phyloP scores from a whole-genome alignment of 2,888 invertebrate species.

The Rhamphomyia laevipes region DNA sequence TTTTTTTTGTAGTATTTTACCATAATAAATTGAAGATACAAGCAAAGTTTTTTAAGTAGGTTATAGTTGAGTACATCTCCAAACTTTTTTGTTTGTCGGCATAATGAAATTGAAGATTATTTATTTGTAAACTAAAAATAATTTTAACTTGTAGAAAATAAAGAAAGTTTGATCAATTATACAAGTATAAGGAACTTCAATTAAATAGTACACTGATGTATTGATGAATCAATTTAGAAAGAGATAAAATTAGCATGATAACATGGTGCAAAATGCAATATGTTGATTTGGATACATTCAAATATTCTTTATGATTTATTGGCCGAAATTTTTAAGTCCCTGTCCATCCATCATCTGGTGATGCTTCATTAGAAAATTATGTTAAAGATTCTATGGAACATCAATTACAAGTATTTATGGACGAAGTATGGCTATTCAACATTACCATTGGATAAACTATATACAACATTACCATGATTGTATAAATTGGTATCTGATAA shows the following conservation, averaged over 20 bases:
- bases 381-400: constrained; percentile 79
- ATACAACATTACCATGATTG: constrained; percentile 90
- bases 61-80: no score
- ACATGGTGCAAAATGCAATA: constrained; percentile 97
- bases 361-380: constrained; percentile 62
- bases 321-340: constrained; percentile 93
- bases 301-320: constrained; percentile 84
- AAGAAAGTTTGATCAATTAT: no score
- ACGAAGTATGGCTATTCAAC: constrained; percentile 95
- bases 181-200: no score
- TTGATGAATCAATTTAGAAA: constrained; percentile 95
- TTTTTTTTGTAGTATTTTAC: no score
- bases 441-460: constrained; percentile 94
- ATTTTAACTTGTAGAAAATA: no score
- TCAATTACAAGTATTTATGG: constrained; percentile 87
- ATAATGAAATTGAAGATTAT: no score
- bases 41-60: no score
- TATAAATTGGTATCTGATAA: constrained; percentile 91
- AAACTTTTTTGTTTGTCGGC: no score
- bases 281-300: constrained; percentile 83
- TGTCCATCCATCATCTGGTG: constrained; percentile 77
- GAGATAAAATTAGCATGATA: constrained; percentile 90
- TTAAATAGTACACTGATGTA: no score
- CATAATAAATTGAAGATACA: no score
- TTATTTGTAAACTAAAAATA: no score